phyloP scores from a whole-genome alignment of 1,140 invertebrate species.

The Drosophila lacteicornis region DNA sequence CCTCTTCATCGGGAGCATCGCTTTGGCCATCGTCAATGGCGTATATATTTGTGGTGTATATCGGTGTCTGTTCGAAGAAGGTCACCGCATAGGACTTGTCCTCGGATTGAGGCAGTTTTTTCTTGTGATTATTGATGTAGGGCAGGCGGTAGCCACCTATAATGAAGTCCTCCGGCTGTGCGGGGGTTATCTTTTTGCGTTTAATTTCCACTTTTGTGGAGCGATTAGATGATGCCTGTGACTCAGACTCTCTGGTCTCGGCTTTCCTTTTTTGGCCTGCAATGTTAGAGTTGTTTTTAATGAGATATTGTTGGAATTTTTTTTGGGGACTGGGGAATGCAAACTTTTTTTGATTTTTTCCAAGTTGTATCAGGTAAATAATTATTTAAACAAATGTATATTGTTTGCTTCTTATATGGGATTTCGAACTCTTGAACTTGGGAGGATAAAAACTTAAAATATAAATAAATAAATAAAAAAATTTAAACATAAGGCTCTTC shows the following conservation, averaged over 20 bases:
- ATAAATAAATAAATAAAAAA: too few species aligned
- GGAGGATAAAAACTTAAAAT: too few species aligned
- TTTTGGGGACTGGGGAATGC: neutral
- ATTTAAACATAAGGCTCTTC: too few species aligned
- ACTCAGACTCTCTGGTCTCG: neutral
- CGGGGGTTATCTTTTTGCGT: neutral
- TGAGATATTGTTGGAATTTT: neutral
- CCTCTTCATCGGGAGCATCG: slow-evolving; percentile 8
- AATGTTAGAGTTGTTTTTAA: slow-evolving; percentile 16
- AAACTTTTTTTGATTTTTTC: neutral
- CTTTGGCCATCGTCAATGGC: slow-evolving; percentile 5
- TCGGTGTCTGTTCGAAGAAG: slow-evolving; percentile 62
- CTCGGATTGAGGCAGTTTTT: slow-evolving; percentile 41
- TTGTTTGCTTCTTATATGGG: too few species aligned
- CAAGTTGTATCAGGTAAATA: too few species aligned
- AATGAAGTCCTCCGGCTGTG: slow-evolving; percentile 16
- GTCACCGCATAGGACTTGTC: slow-evolving; percentile 52
- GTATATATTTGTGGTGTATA: slow-evolving; percentile 46
- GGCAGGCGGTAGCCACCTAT: slow-evolving; percentile 48
- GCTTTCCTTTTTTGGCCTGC: slow-evolving; percentile 46
- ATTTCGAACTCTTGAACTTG: too few species aligned
- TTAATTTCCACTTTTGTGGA: slow-evolving; percentile 9
- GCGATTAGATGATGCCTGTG: neutral
- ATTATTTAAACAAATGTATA: too few species aligned
- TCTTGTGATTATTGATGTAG: slow-evolving; percentile 19